These are phyloP conservation scores for Onychorhynchus coronatus DNA, from an alignment of 2,113 vertebrate species.

Conservation along the genomic window DNA sequence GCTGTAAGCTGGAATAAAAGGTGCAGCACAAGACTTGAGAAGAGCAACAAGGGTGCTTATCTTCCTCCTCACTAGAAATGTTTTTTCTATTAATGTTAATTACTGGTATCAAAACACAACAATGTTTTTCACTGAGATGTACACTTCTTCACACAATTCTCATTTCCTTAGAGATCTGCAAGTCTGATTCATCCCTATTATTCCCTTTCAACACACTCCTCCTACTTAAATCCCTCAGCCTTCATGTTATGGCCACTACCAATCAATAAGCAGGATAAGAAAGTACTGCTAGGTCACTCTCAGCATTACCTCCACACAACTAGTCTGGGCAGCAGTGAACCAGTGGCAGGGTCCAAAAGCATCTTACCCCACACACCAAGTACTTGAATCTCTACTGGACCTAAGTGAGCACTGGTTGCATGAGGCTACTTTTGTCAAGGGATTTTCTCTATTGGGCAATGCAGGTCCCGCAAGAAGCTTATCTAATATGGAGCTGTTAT, in stretches of 20 bases:
- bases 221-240: background rate
- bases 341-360: background rate
- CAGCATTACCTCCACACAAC: background rate
- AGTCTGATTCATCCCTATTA: background rate
- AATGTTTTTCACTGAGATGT: background rate
- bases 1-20: background rate
- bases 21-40: background rate
- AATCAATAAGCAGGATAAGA: background rate
- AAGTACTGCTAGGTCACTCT: background rate
- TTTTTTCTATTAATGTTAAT: background rate
- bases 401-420: background rate
- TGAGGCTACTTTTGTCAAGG: background rate
- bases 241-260: background rate
- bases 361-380: background rate
- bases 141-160: background rate
- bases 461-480: background rate
- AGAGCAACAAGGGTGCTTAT: background rate
- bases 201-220: background rate
- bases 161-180: background rate
- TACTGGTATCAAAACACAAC: background rate
- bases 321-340: background rate
- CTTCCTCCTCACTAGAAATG: background rate
- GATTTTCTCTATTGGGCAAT: background rate
- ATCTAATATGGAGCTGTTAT: background rate
- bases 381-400: background rate